These are phyloP conservation scores for Cantharis flavilabris DNA, from an alignment of 2,888 invertebrate genomes.

Conservation along the genomic window DNA sequence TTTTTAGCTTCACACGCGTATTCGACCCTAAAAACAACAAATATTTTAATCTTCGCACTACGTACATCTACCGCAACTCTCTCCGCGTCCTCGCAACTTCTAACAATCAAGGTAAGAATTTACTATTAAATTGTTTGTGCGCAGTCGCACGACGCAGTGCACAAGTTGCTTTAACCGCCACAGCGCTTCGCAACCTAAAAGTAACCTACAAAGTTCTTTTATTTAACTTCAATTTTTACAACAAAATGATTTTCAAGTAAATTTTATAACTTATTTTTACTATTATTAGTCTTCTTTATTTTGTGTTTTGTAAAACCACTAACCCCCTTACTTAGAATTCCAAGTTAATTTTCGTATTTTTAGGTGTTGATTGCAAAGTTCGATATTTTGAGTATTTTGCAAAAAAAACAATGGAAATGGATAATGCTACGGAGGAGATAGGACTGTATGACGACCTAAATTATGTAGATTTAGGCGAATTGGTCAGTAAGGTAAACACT, in stretches of 20 bases:
- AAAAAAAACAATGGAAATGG: slow-evolving; percentile 27
- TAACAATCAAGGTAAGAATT: slow-evolving; percentile 34
- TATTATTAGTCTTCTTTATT: neutral
- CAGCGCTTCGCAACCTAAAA: neutral
- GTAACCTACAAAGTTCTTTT: neutral
- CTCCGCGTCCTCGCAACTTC: slow-evolving; percentile 39
- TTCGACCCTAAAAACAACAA: slow-evolving; percentile 2
- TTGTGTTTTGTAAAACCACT: neutral
- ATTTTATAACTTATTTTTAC: neutral
- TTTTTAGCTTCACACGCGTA: slow-evolving; percentile 4
- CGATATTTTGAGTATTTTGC: neutral
- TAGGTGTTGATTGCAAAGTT: neutral
- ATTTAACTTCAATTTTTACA: neutral
- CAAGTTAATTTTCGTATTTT: neutral
- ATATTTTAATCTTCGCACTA: slow-evolving; percentile 22
- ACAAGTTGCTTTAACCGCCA: neutral
- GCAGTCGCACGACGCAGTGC: slow-evolving; percentile 4
- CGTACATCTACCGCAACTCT: slow-evolving; percentile 35
- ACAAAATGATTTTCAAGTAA: neutral
- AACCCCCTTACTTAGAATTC: neutral
- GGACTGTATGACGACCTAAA: slow-evolving; percentile 54
- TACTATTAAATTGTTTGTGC: slow-evolving; percentile 12
- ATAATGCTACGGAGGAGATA: slow-evolving; percentile 43
- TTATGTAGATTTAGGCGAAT: slow-evolving; percentile 41
- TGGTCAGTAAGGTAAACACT: slow-evolving; percentile 40